A percentile compares a stretch with the other conserved stretches of the same genome.
Evolutionary conservation across 2,888 invertebrate genomes (phyloP).

Genomic region (Patella pellucida): DNA sequence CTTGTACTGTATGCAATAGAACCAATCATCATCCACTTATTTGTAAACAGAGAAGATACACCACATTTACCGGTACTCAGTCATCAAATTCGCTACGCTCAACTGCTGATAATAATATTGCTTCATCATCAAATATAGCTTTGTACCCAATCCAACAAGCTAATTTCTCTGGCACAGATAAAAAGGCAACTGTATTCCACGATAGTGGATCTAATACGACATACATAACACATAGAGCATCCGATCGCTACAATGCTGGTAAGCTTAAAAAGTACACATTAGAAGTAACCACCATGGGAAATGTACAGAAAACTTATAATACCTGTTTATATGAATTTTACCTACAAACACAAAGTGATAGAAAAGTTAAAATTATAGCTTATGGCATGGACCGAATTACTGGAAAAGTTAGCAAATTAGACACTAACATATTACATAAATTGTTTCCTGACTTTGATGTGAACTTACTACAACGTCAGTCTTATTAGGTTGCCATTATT

Average conservation of each 20-base stretch:
- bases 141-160: neutral
- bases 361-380: slow-evolving; percentile 2
- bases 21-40: no score
- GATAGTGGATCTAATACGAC: slow-evolving; percentile 19
- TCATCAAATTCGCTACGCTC: no score
- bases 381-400: slow-evolving; percentile 13
- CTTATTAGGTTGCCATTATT: slow-evolving; percentile 14
- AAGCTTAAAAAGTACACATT: neutral
- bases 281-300: slow-evolving; percentile 17
- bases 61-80: no score
- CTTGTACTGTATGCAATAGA: no score
- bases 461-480: neutral
- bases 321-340: slow-evolving; percentile 7
- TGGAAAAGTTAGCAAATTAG: neutral
- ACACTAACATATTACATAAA: neutral
- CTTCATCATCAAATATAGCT: neutral
- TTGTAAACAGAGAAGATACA: no score
- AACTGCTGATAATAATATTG: no score
- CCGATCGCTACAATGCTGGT: neutral
- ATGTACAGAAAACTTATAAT: slow-evolving; percentile 15
- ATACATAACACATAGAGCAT: slow-evolving; percentile 14
- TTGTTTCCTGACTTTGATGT: neutral
- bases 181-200: slow-evolving; percentile 10
- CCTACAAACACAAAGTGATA: slow-evolving; percentile 13
- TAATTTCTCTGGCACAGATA: neutral